Base-by-base conservation (phyloP, 2,888 invertebrate species). In the Antheraea yamamai region DNA sequence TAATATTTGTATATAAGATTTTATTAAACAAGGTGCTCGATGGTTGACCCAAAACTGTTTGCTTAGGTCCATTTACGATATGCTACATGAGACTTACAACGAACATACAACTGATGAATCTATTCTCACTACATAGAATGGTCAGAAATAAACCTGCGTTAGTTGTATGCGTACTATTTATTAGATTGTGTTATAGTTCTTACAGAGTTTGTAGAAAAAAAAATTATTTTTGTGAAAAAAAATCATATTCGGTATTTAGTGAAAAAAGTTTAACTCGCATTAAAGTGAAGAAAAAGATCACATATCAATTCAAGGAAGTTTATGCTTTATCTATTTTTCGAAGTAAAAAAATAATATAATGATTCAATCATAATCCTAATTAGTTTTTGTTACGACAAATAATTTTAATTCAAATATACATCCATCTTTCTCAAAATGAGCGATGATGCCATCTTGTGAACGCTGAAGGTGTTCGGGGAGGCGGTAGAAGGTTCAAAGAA, bases 41-140 rank as follows among this genome's bases (percentile, higher is more conserved):
- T 70, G 35, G 20, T 35, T 26, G 70, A 39, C 70, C 70, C 70
- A 70, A 68, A 39, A 70, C 39, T 39, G 70, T 70, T 70, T 70
- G n/a, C 70, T 70, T 70, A 70, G 70, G 70, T 70, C 70, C 51
- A 70, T 68, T 30, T 39, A 39, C 51, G 73, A 58, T 61, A 55
- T 58, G 61, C 64, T 51, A 73, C 51, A 71, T 64, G 75, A 71
- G 73, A 71, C 39, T 70, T 39, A 70, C 70, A 26, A 39, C 39
- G 26, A 73, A 73, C 26, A 55, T 55, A 55, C 52, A 30, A 73
- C 26, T 26, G 26, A 10, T 30, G 16, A 66, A 66, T 30, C 23
- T 66, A 66, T 66, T 66, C 26, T 66, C 26, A 26, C 64, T 26
- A 64, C 30, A 7, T 20, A 66, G 14, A 66, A 66, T 30, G 2